These are phyloP conservation scores for Myripristis murdjan DNA, from an alignment of 2,797 vertebrate genomes.

Conservation along the genomic window DNA sequence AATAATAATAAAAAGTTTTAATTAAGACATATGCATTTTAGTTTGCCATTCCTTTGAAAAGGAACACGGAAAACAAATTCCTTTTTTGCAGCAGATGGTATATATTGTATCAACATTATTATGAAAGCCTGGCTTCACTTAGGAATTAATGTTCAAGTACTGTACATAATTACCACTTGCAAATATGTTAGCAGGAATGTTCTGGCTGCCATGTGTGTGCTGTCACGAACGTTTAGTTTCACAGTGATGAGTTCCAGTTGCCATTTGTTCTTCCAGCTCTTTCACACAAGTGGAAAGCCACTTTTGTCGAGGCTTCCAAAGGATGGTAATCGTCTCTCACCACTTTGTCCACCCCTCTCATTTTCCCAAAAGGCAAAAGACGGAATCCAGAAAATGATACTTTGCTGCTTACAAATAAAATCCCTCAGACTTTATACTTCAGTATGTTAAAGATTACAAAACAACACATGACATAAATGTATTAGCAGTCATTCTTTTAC, in stretches of 20 bases:
- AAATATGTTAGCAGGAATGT: constrained; percentile 12
- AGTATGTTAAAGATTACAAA: no score
- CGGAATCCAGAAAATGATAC: background rate
- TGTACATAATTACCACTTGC: background rate
- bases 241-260: constrained; percentile 15
- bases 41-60: no score
- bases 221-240: constrained; percentile 19
- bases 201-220: constrained; percentile 7
- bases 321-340: background rate
- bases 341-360: background rate
- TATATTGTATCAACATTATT: no score
- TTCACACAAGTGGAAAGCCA: constrained; percentile 11
- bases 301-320: constrained; percentile 9
- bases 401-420: background rate
- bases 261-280: constrained; percentile 30
- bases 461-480: no score
- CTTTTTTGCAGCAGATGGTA: no score
- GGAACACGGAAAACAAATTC: no score
- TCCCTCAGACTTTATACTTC: background rate
- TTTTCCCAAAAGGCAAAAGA: background rate
- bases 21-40: no score
- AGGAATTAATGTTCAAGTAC: constrained; percentile 8
- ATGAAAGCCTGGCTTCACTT: background rate
- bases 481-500: no score
- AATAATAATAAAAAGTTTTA: no score